Conservation (phyloP, 2,888 invertebrate species). For the Plebejus melissa region DNA sequence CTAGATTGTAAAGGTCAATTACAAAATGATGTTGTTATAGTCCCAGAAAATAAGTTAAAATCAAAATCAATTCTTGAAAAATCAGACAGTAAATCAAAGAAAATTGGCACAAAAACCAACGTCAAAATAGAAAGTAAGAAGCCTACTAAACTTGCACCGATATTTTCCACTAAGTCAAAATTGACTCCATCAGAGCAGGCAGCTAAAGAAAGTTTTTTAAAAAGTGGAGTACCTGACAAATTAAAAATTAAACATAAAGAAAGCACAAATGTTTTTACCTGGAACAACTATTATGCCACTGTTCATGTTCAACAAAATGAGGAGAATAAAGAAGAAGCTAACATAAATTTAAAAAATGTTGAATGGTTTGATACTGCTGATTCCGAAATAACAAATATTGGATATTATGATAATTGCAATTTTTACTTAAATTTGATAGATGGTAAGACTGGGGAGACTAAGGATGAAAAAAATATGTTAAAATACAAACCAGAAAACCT, state of each 20-base stretch:
- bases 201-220: conserved; percentile 84
- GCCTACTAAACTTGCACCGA: conserved; percentile 81
- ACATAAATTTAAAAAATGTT: neutral
- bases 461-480: conserved; percentile 29
- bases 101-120: conserved; percentile 29
- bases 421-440: conserved; percentile 45
- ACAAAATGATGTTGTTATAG: neutral
- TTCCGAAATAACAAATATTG: conserved; percentile 22
- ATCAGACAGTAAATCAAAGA: neutral
- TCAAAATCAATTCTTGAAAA: neutral
- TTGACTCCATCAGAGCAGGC: conserved; percentile 77
- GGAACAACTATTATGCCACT: conserved; percentile 79
- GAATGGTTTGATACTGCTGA: neutral
- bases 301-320: conserved; percentile 81
- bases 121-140: conserved; percentile 36
- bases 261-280: conserved; percentile 55
- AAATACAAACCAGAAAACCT: conserved; percentile 41
- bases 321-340: neutral
- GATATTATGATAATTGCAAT: conserved; percentile 32
- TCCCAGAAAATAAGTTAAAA: neutral
- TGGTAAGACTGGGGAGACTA: conserved; percentile 29
- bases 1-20: conserved; percentile 17
- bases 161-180: conserved; percentile 81
- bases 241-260: conserved; percentile 78
- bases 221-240: conserved; percentile 84